phyloP scores from a whole-genome alignment of 1,140 invertebrate species.

The Chlorops oryzae region DNA sequence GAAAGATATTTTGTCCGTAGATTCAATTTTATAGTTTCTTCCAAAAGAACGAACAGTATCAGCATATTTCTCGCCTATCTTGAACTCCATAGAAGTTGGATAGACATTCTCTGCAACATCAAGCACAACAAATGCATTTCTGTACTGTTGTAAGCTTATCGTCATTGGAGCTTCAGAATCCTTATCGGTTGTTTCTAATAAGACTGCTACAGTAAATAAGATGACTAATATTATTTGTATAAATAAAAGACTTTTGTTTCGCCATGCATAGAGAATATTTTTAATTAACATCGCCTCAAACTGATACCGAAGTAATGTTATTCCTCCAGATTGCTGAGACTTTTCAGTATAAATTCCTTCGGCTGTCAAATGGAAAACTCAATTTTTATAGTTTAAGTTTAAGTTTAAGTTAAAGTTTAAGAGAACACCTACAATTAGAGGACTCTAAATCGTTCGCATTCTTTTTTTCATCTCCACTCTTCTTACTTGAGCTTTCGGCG shows the following conservation, averaged over 20 bases:
- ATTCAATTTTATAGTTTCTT: background rate
- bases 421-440: too few relatives aligned
- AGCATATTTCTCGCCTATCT: background rate
- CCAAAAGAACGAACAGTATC: slow-evolving; percentile 9
- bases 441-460: slow-evolving; percentile 2
- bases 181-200: background rate
- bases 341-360: background rate
- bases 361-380: background rate
- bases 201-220: slow-evolving; percentile 26
- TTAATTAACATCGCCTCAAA: slow-evolving; percentile 56
- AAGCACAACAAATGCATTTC: background rate
- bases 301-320: slow-evolving; percentile 46
- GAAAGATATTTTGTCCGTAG: background rate
- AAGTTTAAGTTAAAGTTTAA: too few relatives aligned
- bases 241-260: slow-evolving; percentile 51
- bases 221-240: slow-evolving; percentile 54
- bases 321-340: background rate
- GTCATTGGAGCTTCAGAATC: background rate
- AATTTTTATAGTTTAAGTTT: background rate
- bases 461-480: background rate
- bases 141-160: background rate
- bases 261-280: slow-evolving; percentile 49
- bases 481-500: slow-evolving; percentile 14
- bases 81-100: background rate
- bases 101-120: background rate